These are phyloP conservation scores for Bursaphelenchus okinawaensis DNA, from an alignment of 2,888 invertebrate species.

Conservation along the genomic window DNA sequence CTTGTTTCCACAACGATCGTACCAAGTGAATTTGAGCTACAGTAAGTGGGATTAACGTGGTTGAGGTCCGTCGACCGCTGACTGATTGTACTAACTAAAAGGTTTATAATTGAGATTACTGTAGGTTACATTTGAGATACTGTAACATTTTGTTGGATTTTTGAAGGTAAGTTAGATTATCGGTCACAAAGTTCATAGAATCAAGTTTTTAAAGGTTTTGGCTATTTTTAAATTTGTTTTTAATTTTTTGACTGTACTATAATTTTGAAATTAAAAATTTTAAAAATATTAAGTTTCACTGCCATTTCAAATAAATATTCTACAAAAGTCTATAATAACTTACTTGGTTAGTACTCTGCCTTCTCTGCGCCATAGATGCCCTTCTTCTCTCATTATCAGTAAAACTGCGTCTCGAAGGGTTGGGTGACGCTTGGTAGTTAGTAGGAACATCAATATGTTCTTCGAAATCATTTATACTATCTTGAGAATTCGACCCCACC, in stretches of 20 bases:
- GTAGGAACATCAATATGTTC: not conserved
- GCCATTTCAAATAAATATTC: too few relatives aligned
- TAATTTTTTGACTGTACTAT: too few relatives aligned
- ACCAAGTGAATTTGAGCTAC: conserved; percentile 54
- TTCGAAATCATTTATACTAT: not conserved
- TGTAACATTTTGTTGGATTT: too few relatives aligned
- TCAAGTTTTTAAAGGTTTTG: too few relatives aligned
- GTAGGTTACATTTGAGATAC: too few relatives aligned
- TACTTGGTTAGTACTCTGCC: conserved; percentile 31
- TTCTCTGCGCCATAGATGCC: conserved; percentile 21
- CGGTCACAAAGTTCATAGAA: too few relatives aligned
- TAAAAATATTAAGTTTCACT: too few relatives aligned
- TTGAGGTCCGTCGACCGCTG: conserved; percentile 34
- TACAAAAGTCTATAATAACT: not conserved
- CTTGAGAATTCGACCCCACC: conserved; percentile 7
- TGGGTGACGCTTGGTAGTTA: not conserved
- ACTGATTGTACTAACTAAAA: conserved; percentile 21
- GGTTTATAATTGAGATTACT: too few relatives aligned
- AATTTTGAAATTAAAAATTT: too few relatives aligned
- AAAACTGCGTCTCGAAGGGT: not conserved
- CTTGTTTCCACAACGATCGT: conserved; percentile 41
- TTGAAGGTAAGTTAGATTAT: too few relatives aligned
- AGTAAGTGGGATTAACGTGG: conserved; percentile 54
- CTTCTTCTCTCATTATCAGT: conserved; percentile 4
- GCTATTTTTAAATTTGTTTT: too few relatives aligned